phyloP scores from a whole-genome alignment of 2,797 vertebrate species.

The Apodemus agrarius region DNA sequence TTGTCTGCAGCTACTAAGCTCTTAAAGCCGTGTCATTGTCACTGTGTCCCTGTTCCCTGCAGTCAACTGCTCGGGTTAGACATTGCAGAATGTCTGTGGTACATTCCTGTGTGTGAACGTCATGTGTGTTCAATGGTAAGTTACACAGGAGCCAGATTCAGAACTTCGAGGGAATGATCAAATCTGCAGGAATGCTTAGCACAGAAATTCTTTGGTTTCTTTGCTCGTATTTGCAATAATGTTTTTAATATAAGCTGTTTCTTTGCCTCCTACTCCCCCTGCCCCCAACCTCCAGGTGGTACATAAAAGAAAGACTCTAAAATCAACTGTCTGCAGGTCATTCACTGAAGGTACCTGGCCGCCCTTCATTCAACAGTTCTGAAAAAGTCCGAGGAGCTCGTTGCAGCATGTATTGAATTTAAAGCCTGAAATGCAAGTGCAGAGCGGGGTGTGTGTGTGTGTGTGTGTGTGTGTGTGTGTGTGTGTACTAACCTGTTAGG shows the following conservation, averaged over 20 bases:
- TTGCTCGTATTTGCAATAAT: background rate
- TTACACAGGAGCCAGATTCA: background rate
- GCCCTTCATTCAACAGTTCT: background rate
- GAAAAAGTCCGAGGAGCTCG: background rate
- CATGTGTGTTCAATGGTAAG: background rate
- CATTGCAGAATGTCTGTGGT: background rate
- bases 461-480: too few species aligned
- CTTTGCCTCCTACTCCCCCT: background rate
- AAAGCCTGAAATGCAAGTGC: background rate
- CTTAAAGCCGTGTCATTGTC: background rate
- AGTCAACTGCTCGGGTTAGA: background rate
- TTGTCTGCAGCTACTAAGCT: background rate
- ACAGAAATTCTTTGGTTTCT: background rate
- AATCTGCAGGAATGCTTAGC: background rate
- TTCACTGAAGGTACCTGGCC: constrained; percentile 40
- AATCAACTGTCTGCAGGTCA: background rate
- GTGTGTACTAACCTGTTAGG: background rate
- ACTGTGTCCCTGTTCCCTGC: background rate
- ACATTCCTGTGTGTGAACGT: background rate
- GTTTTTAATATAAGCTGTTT: constrained; percentile 11
- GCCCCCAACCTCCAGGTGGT: background rate
- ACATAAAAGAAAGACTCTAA: background rate
- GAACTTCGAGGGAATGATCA: background rate
- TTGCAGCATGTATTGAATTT: background rate
- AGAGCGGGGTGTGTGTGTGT: background rate